Evolutionary conservation across 2,797 vertebrate species (phyloP).

Genomic region (Cryptoprocta ferox): DNA sequence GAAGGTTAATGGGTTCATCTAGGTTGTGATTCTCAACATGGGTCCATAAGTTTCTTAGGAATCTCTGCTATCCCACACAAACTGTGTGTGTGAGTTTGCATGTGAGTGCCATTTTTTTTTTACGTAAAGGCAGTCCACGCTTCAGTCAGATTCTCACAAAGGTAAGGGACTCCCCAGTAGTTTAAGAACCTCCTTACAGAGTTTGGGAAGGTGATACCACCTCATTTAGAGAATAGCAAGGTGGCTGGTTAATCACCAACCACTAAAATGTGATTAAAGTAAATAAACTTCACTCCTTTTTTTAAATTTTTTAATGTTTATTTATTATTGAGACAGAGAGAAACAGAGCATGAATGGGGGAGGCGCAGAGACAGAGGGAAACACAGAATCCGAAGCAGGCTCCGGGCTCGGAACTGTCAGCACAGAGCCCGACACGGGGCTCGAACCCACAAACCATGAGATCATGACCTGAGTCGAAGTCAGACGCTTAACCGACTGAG

Average conservation of each 20-base stretch:
- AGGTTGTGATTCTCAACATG: background rate
- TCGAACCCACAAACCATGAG: too few relatives aligned
- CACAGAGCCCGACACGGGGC: too few relatives aligned
- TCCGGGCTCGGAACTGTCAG: too few relatives aligned
- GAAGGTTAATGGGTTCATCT: background rate
- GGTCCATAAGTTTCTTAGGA: background rate
- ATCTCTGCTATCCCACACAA: background rate
- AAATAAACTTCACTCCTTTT: too few relatives aligned
- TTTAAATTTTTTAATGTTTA: too few relatives aligned
- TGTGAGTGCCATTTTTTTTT: background rate
- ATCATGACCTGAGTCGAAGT: too few relatives aligned
- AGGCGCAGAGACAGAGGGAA: too few relatives aligned
- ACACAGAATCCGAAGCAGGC: too few relatives aligned
- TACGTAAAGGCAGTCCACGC: background rate
- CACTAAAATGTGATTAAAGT: background rate
- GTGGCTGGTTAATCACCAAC: background rate
- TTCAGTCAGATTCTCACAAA: background rate
- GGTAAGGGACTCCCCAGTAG: background rate
- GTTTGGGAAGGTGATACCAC: background rate
- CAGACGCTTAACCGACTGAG: too few relatives aligned
- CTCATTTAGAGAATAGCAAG: background rate
- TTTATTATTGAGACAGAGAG: too few relatives aligned
- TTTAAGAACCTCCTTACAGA: background rate
- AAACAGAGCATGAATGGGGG: too few relatives aligned
- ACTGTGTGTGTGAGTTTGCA: background rate